Conservation (phyloP, 2,888 invertebrate genomes). For the Zygothrica quintamaculata region DNA sequence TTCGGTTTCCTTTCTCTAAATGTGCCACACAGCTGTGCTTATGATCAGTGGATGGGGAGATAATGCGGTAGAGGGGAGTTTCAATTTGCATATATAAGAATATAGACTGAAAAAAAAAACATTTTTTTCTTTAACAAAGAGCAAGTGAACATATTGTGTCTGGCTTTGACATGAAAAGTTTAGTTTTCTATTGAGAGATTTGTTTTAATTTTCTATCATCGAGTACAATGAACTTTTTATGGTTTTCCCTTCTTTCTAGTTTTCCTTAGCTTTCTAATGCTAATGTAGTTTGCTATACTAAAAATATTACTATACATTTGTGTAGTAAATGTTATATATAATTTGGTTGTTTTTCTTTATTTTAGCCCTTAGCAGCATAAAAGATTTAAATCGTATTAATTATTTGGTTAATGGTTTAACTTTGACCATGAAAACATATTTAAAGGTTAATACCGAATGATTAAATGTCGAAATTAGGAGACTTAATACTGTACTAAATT, state of each 20-base stretch:
- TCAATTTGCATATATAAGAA: conserved; percentile 52
- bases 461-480: neutral
- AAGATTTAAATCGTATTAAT: neutral
- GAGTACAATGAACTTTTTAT: conserved; percentile 73
- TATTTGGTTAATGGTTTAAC: no score
- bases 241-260: no score
- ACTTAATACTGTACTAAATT: neutral
- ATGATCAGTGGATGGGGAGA: no score
- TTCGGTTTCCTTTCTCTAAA: conserved; percentile 7
- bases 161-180: conserved; percentile 49
- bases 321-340: no score
- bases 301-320: no score
- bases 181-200: conserved; percentile 48
- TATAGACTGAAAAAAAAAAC: no score
- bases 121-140: no score
- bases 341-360: no score
- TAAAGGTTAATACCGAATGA: neutral
- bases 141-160: conserved; percentile 51
- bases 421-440: neutral
- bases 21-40: conserved; percentile 20
- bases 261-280: no score
- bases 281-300: conserved; percentile 10
- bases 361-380: neutral
- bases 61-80: neutral
- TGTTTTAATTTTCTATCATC: conserved; percentile 31